Evolutionary conservation across 2,113 vertebrate species (phyloP).

Genomic region (Regulus satrapa): DNA sequence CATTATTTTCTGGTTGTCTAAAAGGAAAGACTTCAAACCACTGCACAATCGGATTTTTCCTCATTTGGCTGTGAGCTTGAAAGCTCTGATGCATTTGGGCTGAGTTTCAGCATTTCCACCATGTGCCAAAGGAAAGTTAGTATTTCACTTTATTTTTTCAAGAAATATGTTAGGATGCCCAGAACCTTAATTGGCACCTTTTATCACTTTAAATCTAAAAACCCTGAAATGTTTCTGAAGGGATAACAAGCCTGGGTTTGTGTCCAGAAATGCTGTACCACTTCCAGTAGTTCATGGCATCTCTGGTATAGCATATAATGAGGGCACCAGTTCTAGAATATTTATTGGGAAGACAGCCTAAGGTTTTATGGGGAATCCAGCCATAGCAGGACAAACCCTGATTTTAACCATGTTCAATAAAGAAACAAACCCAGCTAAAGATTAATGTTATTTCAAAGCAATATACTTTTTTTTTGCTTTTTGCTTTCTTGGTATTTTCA

Average conservation of each 20-base stretch:
- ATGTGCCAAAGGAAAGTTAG: not conserved
- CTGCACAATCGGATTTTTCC: not conserved
- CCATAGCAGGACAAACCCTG: not conserved
- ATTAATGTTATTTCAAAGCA: not conserved
- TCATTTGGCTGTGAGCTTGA: not conserved
- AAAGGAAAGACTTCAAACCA: not conserved
- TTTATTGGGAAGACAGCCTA: not conserved
- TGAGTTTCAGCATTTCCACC: not conserved
- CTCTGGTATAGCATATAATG: not conserved
- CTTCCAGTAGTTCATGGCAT: not conserved
- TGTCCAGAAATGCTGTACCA: not conserved
- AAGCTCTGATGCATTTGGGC: not conserved
- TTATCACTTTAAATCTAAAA: not conserved
- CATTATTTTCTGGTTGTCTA: not conserved
- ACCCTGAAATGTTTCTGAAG: not conserved
- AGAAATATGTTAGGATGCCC: not conserved
- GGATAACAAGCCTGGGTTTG: not conserved
- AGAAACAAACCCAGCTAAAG: not conserved
- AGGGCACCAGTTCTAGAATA: not conserved
- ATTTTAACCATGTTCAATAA: not conserved
- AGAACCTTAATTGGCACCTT: not conserved
- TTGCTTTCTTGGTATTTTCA: not conserved
- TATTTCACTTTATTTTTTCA: not conserved
- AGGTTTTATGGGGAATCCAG: not conserved
- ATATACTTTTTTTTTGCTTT: not conserved